Percentiles rank a stretch among this genome's conserved stretches.
These are phyloP conservation scores for Riptortus pedestris DNA, from an alignment of 1,140 invertebrate genomes.

Conservation along the genomic window DNA sequence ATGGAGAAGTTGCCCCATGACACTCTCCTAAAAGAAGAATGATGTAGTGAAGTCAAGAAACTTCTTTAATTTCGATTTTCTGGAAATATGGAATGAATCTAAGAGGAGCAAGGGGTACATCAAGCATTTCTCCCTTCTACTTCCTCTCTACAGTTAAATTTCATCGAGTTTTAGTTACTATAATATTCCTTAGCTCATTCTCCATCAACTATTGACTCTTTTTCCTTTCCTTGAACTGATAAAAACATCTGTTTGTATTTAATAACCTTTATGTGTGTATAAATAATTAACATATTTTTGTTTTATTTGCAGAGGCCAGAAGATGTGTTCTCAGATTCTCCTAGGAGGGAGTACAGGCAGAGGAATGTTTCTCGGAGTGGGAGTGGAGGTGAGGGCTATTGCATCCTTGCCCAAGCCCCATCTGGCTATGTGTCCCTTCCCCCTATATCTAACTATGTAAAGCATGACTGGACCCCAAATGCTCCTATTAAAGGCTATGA, in stretches of 20 bases:
- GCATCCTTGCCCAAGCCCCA: constrained; percentile 12
- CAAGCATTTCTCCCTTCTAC: too few species aligned
- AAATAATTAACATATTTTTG: neutral
- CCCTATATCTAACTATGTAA: constrained; percentile 16
- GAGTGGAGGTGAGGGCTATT: constrained; percentile 21
- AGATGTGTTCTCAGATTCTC: constrained; percentile 21
- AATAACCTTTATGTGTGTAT: neutral
- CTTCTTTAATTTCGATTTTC: too few species aligned
- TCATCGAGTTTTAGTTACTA: too few species aligned
- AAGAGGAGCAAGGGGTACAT: too few species aligned
- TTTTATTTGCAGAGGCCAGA: neutral
- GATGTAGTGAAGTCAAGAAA: too few species aligned
- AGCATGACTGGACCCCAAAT: constrained; percentile 2
- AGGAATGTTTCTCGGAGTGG: constrained; percentile 15
- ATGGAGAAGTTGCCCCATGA: too few species aligned
- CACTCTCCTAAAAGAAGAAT: too few species aligned
- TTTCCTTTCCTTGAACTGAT: neutral
- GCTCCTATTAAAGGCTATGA: constrained; percentile 17
- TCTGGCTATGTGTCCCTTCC: constrained; percentile 19
- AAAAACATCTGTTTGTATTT: too few species aligned
- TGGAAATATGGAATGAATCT: too few species aligned
- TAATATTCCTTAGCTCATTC: too few species aligned
- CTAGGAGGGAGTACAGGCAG: neutral
- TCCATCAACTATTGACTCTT: too few species aligned
- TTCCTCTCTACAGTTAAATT: too few species aligned